Evolutionary conservation across 2,113 vertebrate genomes (phyloP), one percentile per base, ranked within the genome.

Genomic region (Protobothrops mucrosquamatus): DNA sequence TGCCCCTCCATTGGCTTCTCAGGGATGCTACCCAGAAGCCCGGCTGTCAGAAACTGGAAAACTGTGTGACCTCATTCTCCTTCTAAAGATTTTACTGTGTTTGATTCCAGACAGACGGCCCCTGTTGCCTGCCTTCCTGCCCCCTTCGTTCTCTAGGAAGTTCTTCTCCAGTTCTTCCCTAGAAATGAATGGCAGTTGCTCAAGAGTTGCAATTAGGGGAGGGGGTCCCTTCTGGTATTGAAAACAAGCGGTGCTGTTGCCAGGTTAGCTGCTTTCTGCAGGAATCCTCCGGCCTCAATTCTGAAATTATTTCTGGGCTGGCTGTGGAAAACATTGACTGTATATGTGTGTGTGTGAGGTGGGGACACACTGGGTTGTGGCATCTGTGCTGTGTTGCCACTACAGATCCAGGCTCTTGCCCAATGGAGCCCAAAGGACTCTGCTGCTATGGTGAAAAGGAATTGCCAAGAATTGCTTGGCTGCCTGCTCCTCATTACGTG

Each of bases 251-350:
- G 34, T 8, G 9, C 12, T 9, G 4, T 18, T 43, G 64, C 9
- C 10, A 7, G 48, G 93, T 91, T 94, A 95, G 94, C 91, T 94
- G 95, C 94, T 95, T 93, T 94, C 69, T 95, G 94, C 74, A 74
- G 69, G 69, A 8, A 74, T 74, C 69, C 29, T 94, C 91, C 93
- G 55, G 15, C 90, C 95, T 93, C 95, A 95, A 95, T 96, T 95
- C 96, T 95, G 93, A 95, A 95, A 96, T 95, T 95, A 93, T 94
- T 92, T 94, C 92, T 94, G 95, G 93, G 93, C 95, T 96, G 96
- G 93, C 92, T 94, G 93, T 94, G 94, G 93, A 94, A 59, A 87
- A n/a, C 46, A 3, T n/a, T 89, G 48, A 64, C 9, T 61, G 1
- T 64, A 10, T 64, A 8, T 74, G 61, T 61, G 24, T 26, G 26